Percentiles rank a stretch among this genome's conserved stretches.
phyloP scores from a whole-genome alignment of 2,888 invertebrate species.

The Athripsodes cinereus region DNA sequence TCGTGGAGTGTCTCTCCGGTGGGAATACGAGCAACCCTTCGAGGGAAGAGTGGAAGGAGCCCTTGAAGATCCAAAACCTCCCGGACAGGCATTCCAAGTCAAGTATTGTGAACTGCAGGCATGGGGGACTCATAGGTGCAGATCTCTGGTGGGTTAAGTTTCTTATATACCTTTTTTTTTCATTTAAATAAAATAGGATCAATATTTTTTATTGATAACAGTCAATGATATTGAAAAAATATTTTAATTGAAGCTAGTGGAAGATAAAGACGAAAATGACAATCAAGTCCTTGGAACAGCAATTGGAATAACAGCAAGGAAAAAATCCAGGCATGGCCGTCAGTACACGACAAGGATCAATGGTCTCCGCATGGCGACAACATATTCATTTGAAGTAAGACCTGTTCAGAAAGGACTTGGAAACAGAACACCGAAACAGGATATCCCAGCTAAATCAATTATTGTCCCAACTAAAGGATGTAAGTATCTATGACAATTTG shows the following conservation, averaged over 20 bases:
- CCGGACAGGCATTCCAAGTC: constrained; percentile 57
- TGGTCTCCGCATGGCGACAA: constrained; percentile 75
- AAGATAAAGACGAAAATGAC: constrained; percentile 29
- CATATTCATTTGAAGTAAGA: constrained; percentile 72
- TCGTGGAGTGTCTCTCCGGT: constrained; percentile 56
- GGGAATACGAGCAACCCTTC: constrained; percentile 48
- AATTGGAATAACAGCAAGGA: constrained; percentile 22
- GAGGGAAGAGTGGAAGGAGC: constrained; percentile 11
- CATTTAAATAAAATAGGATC: too few species aligned
- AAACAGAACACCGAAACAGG: constrained; percentile 42
- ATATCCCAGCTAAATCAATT: constrained; percentile 58
- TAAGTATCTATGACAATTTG: constrained; percentile 45
- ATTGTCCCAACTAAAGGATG: constrained; percentile 79
- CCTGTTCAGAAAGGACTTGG: constrained; percentile 44
- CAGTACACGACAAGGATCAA: constrained; percentile 55
- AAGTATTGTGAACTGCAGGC: constrained; percentile 75
- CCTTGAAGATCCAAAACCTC: constrained; percentile 22
- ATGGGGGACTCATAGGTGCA: constrained; percentile 72
- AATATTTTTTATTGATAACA: too few species aligned
- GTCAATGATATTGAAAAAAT: too few species aligned
- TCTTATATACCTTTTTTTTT: too few species aligned
- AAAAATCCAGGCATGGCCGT: constrained; percentile 35
- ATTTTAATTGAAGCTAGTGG: constrained; percentile 31
- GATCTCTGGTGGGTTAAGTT: constrained; percentile 56
- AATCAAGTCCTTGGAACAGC: constrained; percentile 20